Base-by-base conservation (phyloP, 2,797 vertebrate genomes). In the Hyperoplus immaculatus region DNA sequence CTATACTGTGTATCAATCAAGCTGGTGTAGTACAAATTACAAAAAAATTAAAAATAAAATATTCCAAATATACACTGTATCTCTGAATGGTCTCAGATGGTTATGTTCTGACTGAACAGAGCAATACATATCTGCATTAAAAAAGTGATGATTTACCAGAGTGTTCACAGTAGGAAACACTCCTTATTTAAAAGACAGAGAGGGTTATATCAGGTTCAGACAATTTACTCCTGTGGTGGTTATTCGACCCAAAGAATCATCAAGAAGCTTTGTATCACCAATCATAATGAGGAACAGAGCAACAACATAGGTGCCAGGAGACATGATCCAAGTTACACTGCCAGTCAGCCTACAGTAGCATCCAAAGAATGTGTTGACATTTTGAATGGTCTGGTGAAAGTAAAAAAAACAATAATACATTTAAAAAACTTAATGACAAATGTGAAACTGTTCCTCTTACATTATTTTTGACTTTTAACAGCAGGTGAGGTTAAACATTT, bases 281-380 rank as follows among this genome's bases (percentile, higher is more conserved):
- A 6, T 36, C 71, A 65, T 14, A 39, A 73, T 12, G 42, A 45
- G 45, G 3, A 66, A 50, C 58, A 75, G 54, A 29, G 11, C 1
- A 72, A 38, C 36, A 55, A 41, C 63, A 70, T 69, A 75, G n/a
- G 45, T 63, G 69, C 75, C 69, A 68, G 75, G 82, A 45, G 71
- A 82, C 75, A 75, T 59, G 21, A 86, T 72, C 60, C 58, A 42
- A 80, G 55, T 66, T 82, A 80, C 87, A 93, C 93, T 93, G 91
- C 92, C 92, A 91, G 77, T 76, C 64, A 57, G 69, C 58, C 67
- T 47, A 53, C 67, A 57, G 70, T n/a, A 58, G 62, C 67, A 43
- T 84, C 65, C 63, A 57, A 77, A 73, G 59, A 60, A 59, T 38
- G 70, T 39, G 63, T 54, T 53, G 46, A 61, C 57, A 55, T 51